Evolutionary conservation across 1,140 invertebrate species (phyloP).

Genomic region (Megalopta genalis): DNA sequence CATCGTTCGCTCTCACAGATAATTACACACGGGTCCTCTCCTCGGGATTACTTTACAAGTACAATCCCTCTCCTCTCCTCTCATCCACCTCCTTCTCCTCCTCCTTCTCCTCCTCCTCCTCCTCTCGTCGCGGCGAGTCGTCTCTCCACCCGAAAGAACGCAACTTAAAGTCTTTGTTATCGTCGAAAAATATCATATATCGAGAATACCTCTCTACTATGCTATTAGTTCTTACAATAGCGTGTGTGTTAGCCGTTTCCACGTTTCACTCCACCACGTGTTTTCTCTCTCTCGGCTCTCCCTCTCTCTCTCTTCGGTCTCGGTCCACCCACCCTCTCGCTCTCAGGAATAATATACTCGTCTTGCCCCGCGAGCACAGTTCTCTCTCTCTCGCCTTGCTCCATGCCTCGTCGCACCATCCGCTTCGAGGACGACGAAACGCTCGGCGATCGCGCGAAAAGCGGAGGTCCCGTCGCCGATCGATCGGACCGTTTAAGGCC

Average conservation of each 20-base stretch:
- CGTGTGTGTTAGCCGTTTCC: slow-evolving; percentile 13
- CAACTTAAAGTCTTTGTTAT: slow-evolving; percentile 71
- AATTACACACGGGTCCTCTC: slow-evolving; percentile 24
- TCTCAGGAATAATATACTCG: too few relatives aligned
- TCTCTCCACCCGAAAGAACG: slow-evolving; percentile 40
- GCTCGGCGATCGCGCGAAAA: too few relatives aligned
- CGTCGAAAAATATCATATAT: slow-evolving; percentile 75
- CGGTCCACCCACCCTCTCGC: too few relatives aligned
- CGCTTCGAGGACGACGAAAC: too few relatives aligned
- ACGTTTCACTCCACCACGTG: neutral
- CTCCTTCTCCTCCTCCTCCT: too few relatives aligned
- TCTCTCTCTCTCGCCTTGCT: too few relatives aligned
- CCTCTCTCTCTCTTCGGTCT: neutral
- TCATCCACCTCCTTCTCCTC: neutral
- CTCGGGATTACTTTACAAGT: slow-evolving; percentile 73
- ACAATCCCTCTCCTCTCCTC: slow-evolving; percentile 12
- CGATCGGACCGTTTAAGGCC: too few relatives aligned
- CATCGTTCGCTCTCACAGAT: slow-evolving; percentile 11
- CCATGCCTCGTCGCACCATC: too few relatives aligned
- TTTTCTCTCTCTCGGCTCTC: neutral
- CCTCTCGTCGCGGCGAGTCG: slow-evolving; percentile 16
- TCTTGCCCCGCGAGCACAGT: too few relatives aligned
- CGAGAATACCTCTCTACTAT: slow-evolving; percentile 75
- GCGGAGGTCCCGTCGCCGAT: too few relatives aligned
- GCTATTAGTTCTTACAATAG: slow-evolving; percentile 70